A percentile compares a stretch with the other conserved stretches of the same genome.
Evolutionary conservation across 92 coral and sea anemone genomes (phyloP).

Genomic region (Phenganax stokvisi): DNA sequence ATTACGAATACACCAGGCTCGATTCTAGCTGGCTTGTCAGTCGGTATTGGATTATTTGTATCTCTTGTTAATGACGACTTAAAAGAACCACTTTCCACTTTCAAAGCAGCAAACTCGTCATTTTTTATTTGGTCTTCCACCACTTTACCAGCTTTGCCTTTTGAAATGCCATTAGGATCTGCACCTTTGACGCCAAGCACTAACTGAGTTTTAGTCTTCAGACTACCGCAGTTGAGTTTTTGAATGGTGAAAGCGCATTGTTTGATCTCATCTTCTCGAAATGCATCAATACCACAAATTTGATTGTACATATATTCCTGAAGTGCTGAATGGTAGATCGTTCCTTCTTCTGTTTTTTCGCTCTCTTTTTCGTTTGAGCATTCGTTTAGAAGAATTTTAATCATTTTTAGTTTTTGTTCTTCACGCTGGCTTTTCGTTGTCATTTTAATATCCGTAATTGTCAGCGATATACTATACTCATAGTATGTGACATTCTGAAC

Average conservation of each 20-base stretch:
- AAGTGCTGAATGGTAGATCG: not conserved
- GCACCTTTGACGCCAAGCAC: conserved; percentile 14
- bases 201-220: not conserved
- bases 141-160: not conserved
- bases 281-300: conserved; percentile 14
- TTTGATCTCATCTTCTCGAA: not conserved
- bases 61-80: not conserved
- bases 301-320: not conserved
- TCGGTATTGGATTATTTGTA: not conserved
- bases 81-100: not conserved
- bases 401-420: not conserved
- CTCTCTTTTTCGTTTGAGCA: not conserved
- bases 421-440: not conserved
- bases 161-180: not conserved
- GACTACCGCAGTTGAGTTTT: conserved; percentile 16
- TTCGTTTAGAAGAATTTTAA: not conserved
- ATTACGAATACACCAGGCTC: conserved; percentile 55
- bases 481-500: not conserved
- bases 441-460: not conserved
- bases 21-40: conserved; percentile 21
- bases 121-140: not conserved
- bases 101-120: conserved; percentile 8
- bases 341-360: not conserved
- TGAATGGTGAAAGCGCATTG: not conserved
- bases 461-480: conserved; percentile 1